Percentiles rank a stretch among this genome's conserved stretches.
phyloP scores from a whole-genome alignment of 2,888 invertebrate species.

The Ennomos fuscantarius region DNA sequence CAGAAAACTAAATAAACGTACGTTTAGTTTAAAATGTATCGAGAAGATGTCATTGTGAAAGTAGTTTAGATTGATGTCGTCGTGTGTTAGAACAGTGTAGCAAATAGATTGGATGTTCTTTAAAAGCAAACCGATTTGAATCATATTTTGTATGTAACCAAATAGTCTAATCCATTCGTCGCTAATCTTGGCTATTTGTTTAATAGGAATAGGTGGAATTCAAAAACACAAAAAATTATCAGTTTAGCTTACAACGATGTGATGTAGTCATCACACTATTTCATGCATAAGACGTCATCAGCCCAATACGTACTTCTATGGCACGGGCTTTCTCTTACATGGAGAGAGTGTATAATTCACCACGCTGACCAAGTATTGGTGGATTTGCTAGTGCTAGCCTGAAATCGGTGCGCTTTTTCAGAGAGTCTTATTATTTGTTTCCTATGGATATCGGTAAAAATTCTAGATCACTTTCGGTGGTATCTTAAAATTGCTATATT shows the following conservation, averaged over 20 bases:
- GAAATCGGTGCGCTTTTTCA: neutral
- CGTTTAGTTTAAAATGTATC: conserved; percentile 46
- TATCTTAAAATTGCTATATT: conserved; percentile 52
- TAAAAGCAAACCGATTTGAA: neutral
- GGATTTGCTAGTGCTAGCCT: neutral
- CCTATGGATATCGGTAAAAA: conserved; percentile 25
- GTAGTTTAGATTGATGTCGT: conserved; percentile 78
- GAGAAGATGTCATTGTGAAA: conserved; percentile 49
- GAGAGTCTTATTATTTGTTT: conserved; percentile 12
- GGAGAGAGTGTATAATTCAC: too few species aligned
- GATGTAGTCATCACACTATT: too few species aligned
- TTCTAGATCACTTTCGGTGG: conserved; percentile 41
- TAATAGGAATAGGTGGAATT: too few species aligned
- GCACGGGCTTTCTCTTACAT: too few species aligned
- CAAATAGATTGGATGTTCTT: conserved; percentile 6
- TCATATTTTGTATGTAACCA: neutral
- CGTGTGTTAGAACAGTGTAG: conserved; percentile 37
- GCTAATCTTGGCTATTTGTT: too few species aligned
- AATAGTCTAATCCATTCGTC: too few species aligned
- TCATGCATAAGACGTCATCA: too few species aligned
- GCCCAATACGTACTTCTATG: too few species aligned
- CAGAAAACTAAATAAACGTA: conserved; percentile 47
- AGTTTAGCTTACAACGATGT: too few species aligned
- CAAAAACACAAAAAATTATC: too few species aligned
- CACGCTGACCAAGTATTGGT: too few species aligned